These are phyloP conservation scores for Acronicta aceris DNA, from an alignment of 2,888 invertebrate genomes.

Conservation along the genomic window DNA sequence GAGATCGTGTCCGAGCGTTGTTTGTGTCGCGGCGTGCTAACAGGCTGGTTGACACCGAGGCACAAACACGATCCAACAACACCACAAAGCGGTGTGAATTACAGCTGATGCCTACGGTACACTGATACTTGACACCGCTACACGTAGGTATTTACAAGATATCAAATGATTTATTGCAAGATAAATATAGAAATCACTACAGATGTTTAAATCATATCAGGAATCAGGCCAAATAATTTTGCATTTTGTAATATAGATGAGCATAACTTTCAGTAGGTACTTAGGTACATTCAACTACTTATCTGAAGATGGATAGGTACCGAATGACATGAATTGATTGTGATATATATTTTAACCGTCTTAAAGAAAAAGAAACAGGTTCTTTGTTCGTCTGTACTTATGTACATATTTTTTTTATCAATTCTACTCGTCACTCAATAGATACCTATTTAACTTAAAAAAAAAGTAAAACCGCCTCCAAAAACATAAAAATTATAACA, in stretches of 20 bases:
- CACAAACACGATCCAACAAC: slow-evolving; percentile 67
- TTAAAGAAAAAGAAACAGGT: too few species aligned
- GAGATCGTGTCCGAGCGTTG: slow-evolving; percentile 65
- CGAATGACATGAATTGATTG: not conserved
- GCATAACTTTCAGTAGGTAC: not conserved
- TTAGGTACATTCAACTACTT: too few species aligned
- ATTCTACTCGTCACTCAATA: too few species aligned
- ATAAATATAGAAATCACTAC: slow-evolving; percentile 59
- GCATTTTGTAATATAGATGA: slow-evolving; percentile 1
- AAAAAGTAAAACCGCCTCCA: too few species aligned
- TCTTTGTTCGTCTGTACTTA: too few species aligned
- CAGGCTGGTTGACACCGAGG: slow-evolving; percentile 67
- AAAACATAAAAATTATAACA: too few species aligned
- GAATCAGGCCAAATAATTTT: slow-evolving; percentile 8
- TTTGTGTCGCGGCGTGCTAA: slow-evolving; percentile 77
- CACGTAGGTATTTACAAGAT: slow-evolving; percentile 73
- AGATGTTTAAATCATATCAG: slow-evolving; percentile 49
- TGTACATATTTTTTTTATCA: too few species aligned
- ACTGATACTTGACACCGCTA: slow-evolving; percentile 74
- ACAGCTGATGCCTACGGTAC: slow-evolving; percentile 76
- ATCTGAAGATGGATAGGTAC: too few species aligned
- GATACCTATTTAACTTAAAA: too few species aligned
- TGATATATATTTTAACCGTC: too few species aligned
- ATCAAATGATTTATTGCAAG: slow-evolving; percentile 78
- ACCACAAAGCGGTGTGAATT: slow-evolving; percentile 77